Evolutionary conservation across 2,888 invertebrate species (phyloP).

Genomic region (Thalpophila matura): DNA sequence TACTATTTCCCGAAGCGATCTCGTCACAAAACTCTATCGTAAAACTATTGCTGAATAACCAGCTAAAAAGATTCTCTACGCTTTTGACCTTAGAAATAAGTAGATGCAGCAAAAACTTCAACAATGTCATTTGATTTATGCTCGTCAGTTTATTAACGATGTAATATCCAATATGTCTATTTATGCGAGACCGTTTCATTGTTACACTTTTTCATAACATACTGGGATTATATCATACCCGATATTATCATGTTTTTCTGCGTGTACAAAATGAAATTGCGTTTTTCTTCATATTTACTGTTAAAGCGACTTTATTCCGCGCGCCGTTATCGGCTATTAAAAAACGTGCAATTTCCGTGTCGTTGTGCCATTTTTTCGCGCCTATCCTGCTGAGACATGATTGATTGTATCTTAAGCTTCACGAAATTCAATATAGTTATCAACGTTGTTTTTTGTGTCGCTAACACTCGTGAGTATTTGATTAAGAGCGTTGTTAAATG

Average conservation of each 20-base stretch:
- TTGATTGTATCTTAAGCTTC: constrained; percentile 47
- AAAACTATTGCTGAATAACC: constrained; percentile 1
- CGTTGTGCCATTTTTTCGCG: constrained; percentile 44
- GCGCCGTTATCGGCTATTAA: constrained; percentile 48
- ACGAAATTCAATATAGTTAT: constrained; percentile 48
- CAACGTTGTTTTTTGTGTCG: constrained; percentile 36
- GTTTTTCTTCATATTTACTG: constrained; percentile 62
- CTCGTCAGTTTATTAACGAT: constrained; percentile 34
- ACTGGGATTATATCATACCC: constrained; percentile 35
- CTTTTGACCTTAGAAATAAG: constrained; percentile 44
- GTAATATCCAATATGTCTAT: constrained; percentile 39
- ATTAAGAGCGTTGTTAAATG: constrained; percentile 31
- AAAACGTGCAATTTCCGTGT: constrained; percentile 46
- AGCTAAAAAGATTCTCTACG: constrained; percentile 6
- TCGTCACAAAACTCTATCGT: constrained; percentile 36
- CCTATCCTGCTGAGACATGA: constrained; percentile 45
- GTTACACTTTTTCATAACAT: constrained; percentile 54
- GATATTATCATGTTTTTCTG: constrained; percentile 49
- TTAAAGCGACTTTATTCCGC: constrained; percentile 49
- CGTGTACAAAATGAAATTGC: constrained; percentile 45
- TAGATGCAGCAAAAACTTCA: constrained; percentile 39
- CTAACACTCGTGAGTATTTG: constrained; percentile 34
- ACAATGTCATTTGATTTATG: constrained; percentile 44
- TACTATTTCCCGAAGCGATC: constrained; percentile 15
- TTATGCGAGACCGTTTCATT: constrained; percentile 38